phyloP scores from a whole-genome alignment of 2,797 vertebrate genomes.

The Sebastes aleutianus region DNA sequence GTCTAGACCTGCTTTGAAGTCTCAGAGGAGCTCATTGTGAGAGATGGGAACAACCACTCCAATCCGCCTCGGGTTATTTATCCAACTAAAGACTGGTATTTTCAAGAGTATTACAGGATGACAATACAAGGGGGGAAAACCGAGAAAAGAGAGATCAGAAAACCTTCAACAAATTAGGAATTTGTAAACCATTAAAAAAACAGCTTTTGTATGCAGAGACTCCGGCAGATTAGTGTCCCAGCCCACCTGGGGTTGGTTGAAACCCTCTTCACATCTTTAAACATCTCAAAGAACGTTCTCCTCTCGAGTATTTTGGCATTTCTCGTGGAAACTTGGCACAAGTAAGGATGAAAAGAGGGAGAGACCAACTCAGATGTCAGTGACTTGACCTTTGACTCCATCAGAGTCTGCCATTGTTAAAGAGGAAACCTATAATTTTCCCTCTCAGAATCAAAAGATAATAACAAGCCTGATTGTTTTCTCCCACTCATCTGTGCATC shows the following conservation, averaged over 20 bases:
- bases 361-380: slow-evolving; percentile 46
- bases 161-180: slow-evolving; percentile 64
- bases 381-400: slow-evolving; percentile 51
- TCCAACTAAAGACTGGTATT: slow-evolving; percentile 65
- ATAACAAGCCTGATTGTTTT: slow-evolving; percentile 2
- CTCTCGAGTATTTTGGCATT: slow-evolving; percentile 41
- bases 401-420: slow-evolving; percentile 2
- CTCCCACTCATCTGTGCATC: neutral
- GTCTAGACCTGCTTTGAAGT: slow-evolving; percentile 77
- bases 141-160: slow-evolving; percentile 57
- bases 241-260: slow-evolving; percentile 54
- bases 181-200: slow-evolving; percentile 59
- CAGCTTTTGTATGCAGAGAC: slow-evolving; percentile 36
- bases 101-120: slow-evolving; percentile 58
- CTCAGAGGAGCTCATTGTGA: slow-evolving; percentile 52
- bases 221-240: slow-evolving; percentile 43
- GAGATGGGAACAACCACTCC: slow-evolving; percentile 47
- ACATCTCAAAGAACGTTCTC: slow-evolving; percentile 37
- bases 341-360: slow-evolving; percentile 21
- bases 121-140: slow-evolving; percentile 55
- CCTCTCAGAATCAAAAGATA: neutral
- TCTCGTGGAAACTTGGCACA: slow-evolving; percentile 34
- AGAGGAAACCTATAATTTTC: neutral
- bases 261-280: slow-evolving; percentile 37
- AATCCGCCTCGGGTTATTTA: slow-evolving; percentile 74